Base-by-base conservation (phyloP, 2,888 invertebrate species). In the Deilephila porcellus region DNA sequence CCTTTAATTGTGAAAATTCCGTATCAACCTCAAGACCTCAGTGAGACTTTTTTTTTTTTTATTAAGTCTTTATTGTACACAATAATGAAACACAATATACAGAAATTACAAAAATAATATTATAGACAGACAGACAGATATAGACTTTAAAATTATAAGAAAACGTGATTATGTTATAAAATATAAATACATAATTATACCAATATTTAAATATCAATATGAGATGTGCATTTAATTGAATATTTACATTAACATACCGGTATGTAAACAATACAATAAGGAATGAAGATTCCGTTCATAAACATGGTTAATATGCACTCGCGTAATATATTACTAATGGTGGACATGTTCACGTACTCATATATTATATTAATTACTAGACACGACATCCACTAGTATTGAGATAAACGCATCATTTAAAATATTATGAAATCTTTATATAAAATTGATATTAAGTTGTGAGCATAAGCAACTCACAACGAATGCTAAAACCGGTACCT, bases 231-330 rank as follows among this genome's bases (percentile, higher is more conserved):
- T 25, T 67, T 1, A 25, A 34, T 37, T 8, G 37, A 19, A 37
- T 37, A 63, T n/a, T 34, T 20, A 20, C 37, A 45, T 64, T 64
- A 20, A 37, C 64, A 64, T 64, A 64, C 64, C 20, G 20, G 8
- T 20, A 45, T 32, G 37, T 45, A 64, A 64, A 64, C 20, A 64
- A 20, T 34, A 45, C 4, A 11, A 67, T 34, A 37, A 63, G 37
- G 20, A 67, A 52, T 67, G 25, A 67, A 67, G 45, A 64, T 14
- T 45, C 25, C n/a, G 37, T 5, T 63, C 34, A 63, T 63, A 67
- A 67, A 52, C 37, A 64, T 20, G n/a, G 19, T 37, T 64, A 64
- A 45, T 64, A 64, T 64, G 64, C 45, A 20, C 20, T 37, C 45
- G 14, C n/a, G 37, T 64, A 64, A 45, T 64, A 45, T 64, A 67